phyloP scores from a whole-genome alignment of 2,113 vertebrate species.

The Cavia aperea region DNA sequence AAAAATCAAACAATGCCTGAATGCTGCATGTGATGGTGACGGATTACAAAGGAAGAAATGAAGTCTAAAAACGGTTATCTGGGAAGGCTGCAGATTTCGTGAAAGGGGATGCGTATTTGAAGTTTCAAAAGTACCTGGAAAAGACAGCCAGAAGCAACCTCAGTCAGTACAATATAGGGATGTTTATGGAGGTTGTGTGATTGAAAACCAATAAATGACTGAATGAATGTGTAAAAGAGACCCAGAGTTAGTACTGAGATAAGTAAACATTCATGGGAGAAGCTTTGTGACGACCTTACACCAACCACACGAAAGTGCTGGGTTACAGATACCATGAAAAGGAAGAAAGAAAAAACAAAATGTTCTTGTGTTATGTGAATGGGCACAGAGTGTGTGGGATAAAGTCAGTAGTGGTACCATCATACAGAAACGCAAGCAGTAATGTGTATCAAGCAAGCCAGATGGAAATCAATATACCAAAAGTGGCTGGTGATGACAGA shows the following conservation, averaged over 20 bases:
- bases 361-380: background rate
- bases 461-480: background rate
- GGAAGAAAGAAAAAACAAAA: background rate
- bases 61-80: background rate
- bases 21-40: background rate
- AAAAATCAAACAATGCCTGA: constrained; percentile 37
- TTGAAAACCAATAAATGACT: background rate
- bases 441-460: background rate
- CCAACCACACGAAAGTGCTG: background rate
- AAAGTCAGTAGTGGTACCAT: background rate
- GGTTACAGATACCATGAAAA: background rate
- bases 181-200: background rate
- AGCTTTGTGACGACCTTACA: background rate
- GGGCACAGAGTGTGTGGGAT: background rate
- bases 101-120: background rate
- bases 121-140: background rate
- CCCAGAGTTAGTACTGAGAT: background rate
- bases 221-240: background rate
- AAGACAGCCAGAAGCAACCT: background rate
- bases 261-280: background rate
- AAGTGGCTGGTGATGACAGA: background rate
- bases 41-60: constrained; percentile 14
- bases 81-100: background rate
- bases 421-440: background rate
- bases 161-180: background rate